Base-by-base conservation (phyloP, 2,888 invertebrate species). In the Lycaena phlaeas region DNA sequence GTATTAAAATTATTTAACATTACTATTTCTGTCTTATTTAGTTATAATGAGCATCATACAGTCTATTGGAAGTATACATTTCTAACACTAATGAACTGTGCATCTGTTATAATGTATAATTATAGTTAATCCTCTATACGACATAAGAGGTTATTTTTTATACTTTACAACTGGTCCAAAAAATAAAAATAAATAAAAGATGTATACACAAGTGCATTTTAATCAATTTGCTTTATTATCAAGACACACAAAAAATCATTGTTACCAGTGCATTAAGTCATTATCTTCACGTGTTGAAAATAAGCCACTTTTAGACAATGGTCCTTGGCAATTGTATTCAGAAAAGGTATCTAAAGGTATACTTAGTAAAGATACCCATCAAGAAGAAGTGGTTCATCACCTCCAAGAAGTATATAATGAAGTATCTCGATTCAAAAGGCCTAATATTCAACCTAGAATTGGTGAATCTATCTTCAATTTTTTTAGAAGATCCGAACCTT, bases 361-460 rank as follows among this genome's bases (percentile, higher is more conserved):
- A 56, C 59, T 93, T 41, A 68, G 79, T 50, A 77, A 85, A 39
- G 97, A 97, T 76, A 71, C 86, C 12, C 88, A 92, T 59, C 97
- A 97, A 63, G 79, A 87, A 46, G 84, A 79, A 57, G 89, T 96
- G 9, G 87, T 91, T 17, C 68, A 89, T 49, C 81, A 87, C 14
- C 81, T 97, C 40, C 91, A 96, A 60, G 73, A 75, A 18, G 87
- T 95, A 6, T 90, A 91, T 63, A 68, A 88, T 38, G 82, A 90
- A 46, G 70, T 94, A 1, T 66, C 86, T 56, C 59, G 77, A 44
- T 93, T 91, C 66, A 45, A 81, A 68, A 64, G 74, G 38, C 79
- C 78, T 17, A 40, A 43, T 11, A 15, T 63, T 29, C 58, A 59
- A 40, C 55, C 54, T 3, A 60, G 48, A 38, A 43, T 54, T 28